Evolutionary conservation across 2,888 invertebrate species (phyloP), one percentile per base, ranked within the genome.

Genomic region (Orthosia cruda): DNA sequence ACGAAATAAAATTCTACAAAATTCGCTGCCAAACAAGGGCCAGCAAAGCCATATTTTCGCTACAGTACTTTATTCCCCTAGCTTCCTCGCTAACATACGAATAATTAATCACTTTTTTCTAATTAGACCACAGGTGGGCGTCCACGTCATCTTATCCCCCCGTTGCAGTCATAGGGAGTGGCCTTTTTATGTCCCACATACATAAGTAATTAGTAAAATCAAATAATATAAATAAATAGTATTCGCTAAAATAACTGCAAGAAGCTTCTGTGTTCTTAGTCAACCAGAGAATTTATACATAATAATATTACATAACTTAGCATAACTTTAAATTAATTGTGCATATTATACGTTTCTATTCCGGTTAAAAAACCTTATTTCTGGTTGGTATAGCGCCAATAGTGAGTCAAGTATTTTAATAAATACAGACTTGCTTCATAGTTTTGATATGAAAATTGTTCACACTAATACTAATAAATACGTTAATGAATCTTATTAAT

Each of bases 311-410:
- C 59, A 77, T 77, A 81, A 75, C n/a, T 64, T 59, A 64, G 40
- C 81, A 77, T 77, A 74, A 77, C 58, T 77, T 77, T 40, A 80
- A 74, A 81, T 77, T 49, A 63, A 77, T 63, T 74, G 62, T 58
- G 76, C 80, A 73, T 80, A 79, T 62, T 57, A 62, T 23, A 74
- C 74, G 63, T 63, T 58, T 74, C 26, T 77, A 81, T 64, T 77
- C 75, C 59, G 63, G 58, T 64, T 45, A 74, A 54, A 64, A 58
- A 74, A 76, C 55, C 57, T 59, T 81, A 64, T 77, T 80, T 64
- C 47, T 81, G 23, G 23, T 74, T 81, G 52, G 58, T 54, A 40
- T 40, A 81, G 63, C 54, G 13, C 54, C 52, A 54, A 64, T 26
- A 59, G 13, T 72, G 49, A 55, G 40, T 13, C 81, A 59, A 57